A percentile compares a stretch with the other conserved stretches of the same genome.
phyloP scores from a whole-genome alignment of 1,140 invertebrate genomes.

The Hetaerina americana region DNA sequence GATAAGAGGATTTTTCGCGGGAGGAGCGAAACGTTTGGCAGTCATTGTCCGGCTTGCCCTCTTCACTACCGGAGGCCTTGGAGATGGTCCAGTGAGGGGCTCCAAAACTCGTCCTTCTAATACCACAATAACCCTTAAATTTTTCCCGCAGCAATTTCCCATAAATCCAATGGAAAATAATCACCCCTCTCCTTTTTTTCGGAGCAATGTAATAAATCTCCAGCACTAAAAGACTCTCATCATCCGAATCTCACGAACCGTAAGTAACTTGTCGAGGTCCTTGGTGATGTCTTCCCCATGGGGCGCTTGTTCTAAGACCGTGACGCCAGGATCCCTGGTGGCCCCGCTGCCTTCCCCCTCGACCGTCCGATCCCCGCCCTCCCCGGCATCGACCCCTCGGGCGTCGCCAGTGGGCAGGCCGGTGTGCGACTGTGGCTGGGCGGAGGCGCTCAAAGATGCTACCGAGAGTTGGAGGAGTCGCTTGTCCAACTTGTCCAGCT shows the following conservation, averaged over 20 bases:
- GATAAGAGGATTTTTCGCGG: no score
- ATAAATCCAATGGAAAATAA: no score
- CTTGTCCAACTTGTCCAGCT: conserved; percentile 66
- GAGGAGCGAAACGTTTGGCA: no score
- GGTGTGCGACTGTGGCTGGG: background rate
- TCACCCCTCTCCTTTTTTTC: no score
- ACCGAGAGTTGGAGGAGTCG: conserved; percentile 18
- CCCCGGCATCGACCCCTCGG: conserved; percentile 26
- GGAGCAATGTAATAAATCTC: no score
- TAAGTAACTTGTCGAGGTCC: conserved; percentile 39
- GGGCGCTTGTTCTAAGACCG: conserved; percentile 28
- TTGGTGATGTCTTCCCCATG: conserved; percentile 34
- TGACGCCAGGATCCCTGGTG: conserved; percentile 37
- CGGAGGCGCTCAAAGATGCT: background rate
- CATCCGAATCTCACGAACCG: conserved; percentile 25
- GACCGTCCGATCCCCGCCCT: conserved; percentile 32
- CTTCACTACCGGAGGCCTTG: no score
- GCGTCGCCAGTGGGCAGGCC: background rate
- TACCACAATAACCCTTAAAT: no score
- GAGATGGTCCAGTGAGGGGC: no score
- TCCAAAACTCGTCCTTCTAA: no score
- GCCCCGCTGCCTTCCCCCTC: conserved; percentile 27
- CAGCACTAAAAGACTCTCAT: no score
- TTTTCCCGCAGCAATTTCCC: no score
- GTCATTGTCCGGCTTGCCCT: no score